A percentile compares a stretch with the other conserved stretches of the same genome.
phyloP scores from a whole-genome alignment of 2,888 invertebrate species.

The Harmothoe impar region DNA sequence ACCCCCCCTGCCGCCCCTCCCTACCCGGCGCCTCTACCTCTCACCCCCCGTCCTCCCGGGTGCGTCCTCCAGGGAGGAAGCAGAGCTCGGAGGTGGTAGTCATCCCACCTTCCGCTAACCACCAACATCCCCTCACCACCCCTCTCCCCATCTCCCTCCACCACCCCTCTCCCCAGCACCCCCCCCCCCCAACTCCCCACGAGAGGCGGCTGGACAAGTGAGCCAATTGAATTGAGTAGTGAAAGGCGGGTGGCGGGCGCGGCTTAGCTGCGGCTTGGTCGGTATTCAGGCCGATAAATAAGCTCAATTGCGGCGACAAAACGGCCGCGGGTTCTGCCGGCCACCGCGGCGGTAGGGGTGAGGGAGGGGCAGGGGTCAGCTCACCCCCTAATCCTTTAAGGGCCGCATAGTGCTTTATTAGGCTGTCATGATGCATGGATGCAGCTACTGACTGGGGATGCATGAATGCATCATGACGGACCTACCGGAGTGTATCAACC shows the following conservation, averaged over 20 bases:
- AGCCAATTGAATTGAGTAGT: slow-evolving; percentile 45
- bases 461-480: no score
- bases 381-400: no score
- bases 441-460: no score
- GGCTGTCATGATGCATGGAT: no score
- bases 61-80: neutral
- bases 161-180: neutral
- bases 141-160: neutral
- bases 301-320: neutral
- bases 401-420: no score
- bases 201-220: slow-evolving; percentile 11
- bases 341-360: neutral
- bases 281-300: neutral
- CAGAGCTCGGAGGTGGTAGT: neutral
- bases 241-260: neutral
- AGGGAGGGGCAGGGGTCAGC: neutral
- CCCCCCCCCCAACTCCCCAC: neutral
- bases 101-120: neutral
- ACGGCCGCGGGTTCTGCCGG: slow-evolving; percentile 1
- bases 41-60: neutral
- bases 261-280: neutral
- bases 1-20: neutral
- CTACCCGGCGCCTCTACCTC: neutral
- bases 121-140: neutral
- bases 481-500: no score